phyloP scores from a whole-genome alignment of 2,797 vertebrate genomes.

The Garrulus glandarius region DNA sequence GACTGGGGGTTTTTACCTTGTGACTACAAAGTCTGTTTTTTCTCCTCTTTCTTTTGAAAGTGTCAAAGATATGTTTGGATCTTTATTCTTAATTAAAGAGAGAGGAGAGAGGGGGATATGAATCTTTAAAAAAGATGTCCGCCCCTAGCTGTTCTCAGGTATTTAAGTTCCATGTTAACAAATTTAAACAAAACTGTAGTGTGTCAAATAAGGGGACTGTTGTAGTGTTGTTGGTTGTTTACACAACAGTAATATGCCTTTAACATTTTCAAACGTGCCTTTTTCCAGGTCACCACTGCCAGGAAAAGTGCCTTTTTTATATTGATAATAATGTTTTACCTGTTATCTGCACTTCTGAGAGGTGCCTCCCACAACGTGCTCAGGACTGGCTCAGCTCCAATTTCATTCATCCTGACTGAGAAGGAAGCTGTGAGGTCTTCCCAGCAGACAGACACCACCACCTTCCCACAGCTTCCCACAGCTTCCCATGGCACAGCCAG shows the following conservation, averaged over 20 bases:
- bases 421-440: not conserved
- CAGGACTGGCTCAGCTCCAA: not conserved
- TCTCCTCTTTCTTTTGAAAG: not conserved
- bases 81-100: constrained; percentile 14
- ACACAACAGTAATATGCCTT: not conserved
- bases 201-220: not conserved
- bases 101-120: not conserved
- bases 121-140: not conserved
- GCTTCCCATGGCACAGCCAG: not conserved
- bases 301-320: not conserved
- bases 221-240: not conserved
- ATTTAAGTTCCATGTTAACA: not conserved
- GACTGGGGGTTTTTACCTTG: not conserved
- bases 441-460: not conserved
- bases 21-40: not conserved
- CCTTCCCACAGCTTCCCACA: not conserved
- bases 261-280: not conserved
- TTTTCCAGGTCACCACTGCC: not conserved
- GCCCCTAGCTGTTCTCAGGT: not conserved
- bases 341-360: not conserved
- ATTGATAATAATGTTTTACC: not conserved
- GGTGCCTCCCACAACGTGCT: not conserved
- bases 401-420: not conserved
- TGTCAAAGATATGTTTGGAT: not conserved
- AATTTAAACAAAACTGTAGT: not conserved